These are phyloP conservation scores for Apodemia mormo DNA, from an alignment of 2,888 invertebrate genomes.

Conservation along the genomic window DNA sequence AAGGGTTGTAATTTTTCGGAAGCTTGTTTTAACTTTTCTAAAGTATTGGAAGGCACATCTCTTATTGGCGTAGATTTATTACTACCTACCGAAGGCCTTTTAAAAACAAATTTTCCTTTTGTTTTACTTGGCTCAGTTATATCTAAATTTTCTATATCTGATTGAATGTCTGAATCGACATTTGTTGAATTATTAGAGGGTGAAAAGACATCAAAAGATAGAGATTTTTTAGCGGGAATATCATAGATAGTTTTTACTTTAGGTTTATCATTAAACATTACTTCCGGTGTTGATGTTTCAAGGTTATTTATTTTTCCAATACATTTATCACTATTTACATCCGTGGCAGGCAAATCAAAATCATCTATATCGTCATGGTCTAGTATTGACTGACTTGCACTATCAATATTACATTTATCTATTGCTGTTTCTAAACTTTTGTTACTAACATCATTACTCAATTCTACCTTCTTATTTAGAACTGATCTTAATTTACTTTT, in stretches of 20 bases:
- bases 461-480: constrained; percentile 55
- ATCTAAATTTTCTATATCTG: constrained; percentile 45
- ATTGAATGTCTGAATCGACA: constrained; percentile 46
- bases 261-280: constrained; percentile 44
- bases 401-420: constrained; percentile 15
- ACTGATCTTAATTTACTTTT: constrained; percentile 80
- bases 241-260: constrained; percentile 54
- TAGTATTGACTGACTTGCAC: constrained; percentile 45
- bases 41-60: constrained; percentile 60
- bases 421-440: neutral
- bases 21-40: constrained; percentile 61
- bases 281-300: constrained; percentile 59
- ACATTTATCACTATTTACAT: constrained; percentile 26
- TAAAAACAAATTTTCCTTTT: constrained; percentile 72
- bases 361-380: constrained; percentile 48
- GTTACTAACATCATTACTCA: constrained; percentile 23
- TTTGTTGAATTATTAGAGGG: constrained; percentile 46
- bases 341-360: constrained; percentile 47
- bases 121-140: constrained; percentile 49
- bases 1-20: constrained; percentile 64
- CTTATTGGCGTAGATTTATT: constrained; percentile 47
- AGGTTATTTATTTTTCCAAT: constrained; percentile 30
- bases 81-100: constrained; percentile 61
- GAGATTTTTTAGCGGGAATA: constrained; percentile 50
- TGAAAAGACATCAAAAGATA: constrained; percentile 56